A percentile compares a stretch with the other conserved stretches of the same genome.
Conservation (phyloP, 2,888 invertebrate genomes). For the Phytoseiulus persimilis region DNA sequence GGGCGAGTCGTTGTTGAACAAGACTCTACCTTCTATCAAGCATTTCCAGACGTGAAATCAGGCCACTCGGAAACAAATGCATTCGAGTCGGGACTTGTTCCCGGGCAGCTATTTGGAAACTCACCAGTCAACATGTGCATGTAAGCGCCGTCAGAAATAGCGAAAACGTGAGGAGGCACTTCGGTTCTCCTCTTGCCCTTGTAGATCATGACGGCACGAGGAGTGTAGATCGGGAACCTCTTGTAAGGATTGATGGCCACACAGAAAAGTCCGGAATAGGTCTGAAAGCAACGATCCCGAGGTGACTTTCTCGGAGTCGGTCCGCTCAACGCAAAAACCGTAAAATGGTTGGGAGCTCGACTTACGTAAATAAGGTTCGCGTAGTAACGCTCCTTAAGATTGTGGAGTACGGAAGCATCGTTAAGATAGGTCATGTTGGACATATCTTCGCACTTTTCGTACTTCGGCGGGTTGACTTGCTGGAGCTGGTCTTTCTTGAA, state of each 20-base stretch:
- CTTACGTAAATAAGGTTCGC: conserved; percentile 96
- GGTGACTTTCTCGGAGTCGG: too few species aligned
- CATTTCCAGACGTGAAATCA: too few species aligned
- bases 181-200: conserved; percentile 98
- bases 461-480: conserved; percentile 98
- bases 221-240: conserved; percentile 96
- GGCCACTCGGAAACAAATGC: not conserved
- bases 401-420: conserved; percentile 96
- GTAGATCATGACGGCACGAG: conserved; percentile 91
- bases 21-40: too few species aligned
- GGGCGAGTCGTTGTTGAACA: too few species aligned
- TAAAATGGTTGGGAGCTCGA: conserved; percentile 49
- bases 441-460: conserved; percentile 98
- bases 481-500: conserved; percentile 90
- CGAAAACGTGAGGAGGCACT: conserved; percentile 99
- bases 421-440: conserved; percentile 97
- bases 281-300: conserved; percentile 58
- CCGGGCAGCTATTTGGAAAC: conserved; percentile 39
- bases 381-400: conserved; percentile 95
- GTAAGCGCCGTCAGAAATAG: conserved; percentile 99
- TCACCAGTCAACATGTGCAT: conserved; percentile 97
- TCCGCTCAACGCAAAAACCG: too few species aligned
- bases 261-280: conserved; percentile 99
- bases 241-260: conserved; percentile 99
- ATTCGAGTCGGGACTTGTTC: not conserved